Evolutionary conservation across 2,888 invertebrate genomes (phyloP).

Genomic region (Arrhopalites spinosus): DNA sequence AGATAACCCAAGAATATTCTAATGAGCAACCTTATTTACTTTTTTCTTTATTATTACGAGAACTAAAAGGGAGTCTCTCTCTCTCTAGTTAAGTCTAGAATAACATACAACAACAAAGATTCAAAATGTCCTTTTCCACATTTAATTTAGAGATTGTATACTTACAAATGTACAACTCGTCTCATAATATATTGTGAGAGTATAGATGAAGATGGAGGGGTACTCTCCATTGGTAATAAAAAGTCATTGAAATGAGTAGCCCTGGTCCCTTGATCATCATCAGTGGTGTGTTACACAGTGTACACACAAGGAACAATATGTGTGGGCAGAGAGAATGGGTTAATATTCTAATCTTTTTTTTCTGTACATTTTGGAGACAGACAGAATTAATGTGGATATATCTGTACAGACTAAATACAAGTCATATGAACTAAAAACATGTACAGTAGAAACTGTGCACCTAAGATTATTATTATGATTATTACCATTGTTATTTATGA

Average conservation of each 20-base stretch:
- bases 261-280: conserved; percentile 1
- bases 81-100: neutral
- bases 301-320: neutral
- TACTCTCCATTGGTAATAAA: neutral
- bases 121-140: too few relatives aligned
- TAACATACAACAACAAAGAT: too few relatives aligned
- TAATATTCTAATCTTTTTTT: neutral
- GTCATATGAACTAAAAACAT: too few relatives aligned
- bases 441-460: neutral
- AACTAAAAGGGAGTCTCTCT: neutral
- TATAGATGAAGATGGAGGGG: too few relatives aligned
- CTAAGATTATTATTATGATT: conserved; percentile 34
- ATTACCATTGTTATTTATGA: conserved; percentile 37
- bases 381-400: too few relatives aligned
- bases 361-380: too few relatives aligned
- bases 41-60: neutral
- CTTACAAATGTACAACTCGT: too few relatives aligned
- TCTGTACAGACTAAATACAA: too few relatives aligned
- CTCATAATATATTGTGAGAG: too few relatives aligned
- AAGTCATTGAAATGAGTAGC: conserved; percentile 18
- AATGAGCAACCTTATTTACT: neutral
- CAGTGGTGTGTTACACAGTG: neutral
- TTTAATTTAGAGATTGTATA: too few relatives aligned
- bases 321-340: conserved; percentile 11
- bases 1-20: neutral